Conservation (phyloP, 64 coral and sea anemone genomes). For the Catalaphyllia jardinei region DNA sequence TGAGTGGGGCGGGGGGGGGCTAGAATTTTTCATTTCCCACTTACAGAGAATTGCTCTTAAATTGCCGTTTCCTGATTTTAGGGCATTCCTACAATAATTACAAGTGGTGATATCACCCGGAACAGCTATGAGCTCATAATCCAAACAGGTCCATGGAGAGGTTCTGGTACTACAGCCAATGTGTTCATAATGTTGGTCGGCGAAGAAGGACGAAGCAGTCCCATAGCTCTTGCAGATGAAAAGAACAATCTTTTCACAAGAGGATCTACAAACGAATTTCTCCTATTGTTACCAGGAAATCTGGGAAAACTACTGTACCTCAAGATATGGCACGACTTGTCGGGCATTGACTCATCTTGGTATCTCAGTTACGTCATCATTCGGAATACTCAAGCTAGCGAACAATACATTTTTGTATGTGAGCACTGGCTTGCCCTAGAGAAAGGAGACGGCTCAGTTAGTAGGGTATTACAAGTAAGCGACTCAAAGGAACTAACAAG, state of each 20-base stretch:
- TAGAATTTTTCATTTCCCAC: no score
- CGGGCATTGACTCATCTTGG: constrained; percentile 65
- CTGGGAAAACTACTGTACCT: constrained; percentile 54
- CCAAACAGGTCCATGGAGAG: constrained; percentile 49
- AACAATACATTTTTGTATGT: constrained; percentile 64
- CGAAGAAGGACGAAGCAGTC: constrained; percentile 10
- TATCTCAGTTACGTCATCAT: constrained; percentile 67
- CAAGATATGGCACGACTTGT: constrained; percentile 74
- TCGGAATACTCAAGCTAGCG: constrained; percentile 35
- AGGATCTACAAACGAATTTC: constrained; percentile 64
- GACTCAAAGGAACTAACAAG: constrained; percentile 31
- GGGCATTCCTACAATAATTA: constrained; percentile 57
- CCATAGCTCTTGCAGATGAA: constrained; percentile 42
- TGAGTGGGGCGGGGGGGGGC: no score
- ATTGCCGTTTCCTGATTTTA: background rate
- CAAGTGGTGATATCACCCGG: background rate
- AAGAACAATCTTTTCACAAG: constrained; percentile 48
- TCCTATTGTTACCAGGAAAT: constrained; percentile 33
- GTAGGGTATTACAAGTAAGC: constrained; percentile 4
- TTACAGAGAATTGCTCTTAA: no score
- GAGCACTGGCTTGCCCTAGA: constrained; percentile 38
- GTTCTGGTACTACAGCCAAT: constrained; percentile 59
- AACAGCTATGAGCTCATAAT: constrained; percentile 39
- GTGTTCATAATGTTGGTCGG: constrained; percentile 42
- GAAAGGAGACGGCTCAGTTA: constrained; percentile 49